These are phyloP conservation scores for Podarcis raffonei DNA, from an alignment of 2,113 vertebrate species.

Conservation along the genomic window DNA sequence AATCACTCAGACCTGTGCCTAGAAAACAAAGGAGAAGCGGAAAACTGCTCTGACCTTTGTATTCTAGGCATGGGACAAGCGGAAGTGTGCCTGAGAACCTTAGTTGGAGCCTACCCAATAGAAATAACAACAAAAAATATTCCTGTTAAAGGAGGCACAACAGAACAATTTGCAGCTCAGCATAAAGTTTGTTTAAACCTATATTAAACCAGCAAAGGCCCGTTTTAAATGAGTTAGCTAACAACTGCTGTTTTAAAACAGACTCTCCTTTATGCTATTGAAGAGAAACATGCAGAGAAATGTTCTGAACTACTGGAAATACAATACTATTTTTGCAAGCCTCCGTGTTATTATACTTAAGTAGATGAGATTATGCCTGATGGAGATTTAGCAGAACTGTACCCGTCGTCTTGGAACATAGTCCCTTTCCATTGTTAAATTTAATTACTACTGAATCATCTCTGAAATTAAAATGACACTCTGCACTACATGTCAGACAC, in stretches of 20 bases:
- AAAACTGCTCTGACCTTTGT: too few species aligned
- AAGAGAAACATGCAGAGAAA: background rate
- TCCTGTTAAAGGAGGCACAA: too few species aligned
- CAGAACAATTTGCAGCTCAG: too few species aligned
- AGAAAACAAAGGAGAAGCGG: too few species aligned
- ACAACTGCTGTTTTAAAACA: background rate
- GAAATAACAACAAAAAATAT: too few species aligned
- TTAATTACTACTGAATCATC: conserved; percentile 15
- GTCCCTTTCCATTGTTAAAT: background rate
- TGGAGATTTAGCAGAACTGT: conserved; percentile 1
- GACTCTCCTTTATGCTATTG: background rate
- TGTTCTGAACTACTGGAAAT: conserved; percentile 3
- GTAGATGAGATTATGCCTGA: conserved; percentile 3
- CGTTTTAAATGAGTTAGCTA: background rate
- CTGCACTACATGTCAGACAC: background rate
- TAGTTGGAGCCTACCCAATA: too few species aligned
- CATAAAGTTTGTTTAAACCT: too few species aligned
- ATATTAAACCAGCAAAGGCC: too few species aligned
- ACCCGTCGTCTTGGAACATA: conserved; percentile 11
- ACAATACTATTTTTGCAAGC: background rate
- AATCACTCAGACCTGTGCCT: too few species aligned
- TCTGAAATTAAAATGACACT: conserved; percentile 16
- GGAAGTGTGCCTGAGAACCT: too few species aligned
- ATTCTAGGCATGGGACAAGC: too few species aligned
- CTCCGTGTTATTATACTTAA: background rate